These are phyloP conservation scores for Ctenomys sociabilis DNA, from an alignment of 2,113 vertebrate species.

Conservation along the genomic window DNA sequence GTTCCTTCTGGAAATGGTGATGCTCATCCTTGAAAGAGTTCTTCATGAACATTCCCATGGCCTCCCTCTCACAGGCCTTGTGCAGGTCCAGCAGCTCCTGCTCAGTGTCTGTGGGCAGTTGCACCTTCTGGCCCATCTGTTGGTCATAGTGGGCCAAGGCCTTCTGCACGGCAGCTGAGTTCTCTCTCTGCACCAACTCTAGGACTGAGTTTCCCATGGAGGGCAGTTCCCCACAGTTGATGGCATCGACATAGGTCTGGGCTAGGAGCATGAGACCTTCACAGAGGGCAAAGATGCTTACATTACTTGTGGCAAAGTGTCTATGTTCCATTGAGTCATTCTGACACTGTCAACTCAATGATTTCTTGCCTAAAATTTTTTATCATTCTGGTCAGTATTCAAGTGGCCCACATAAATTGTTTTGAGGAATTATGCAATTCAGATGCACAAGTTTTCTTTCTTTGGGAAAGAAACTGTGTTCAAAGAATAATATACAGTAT, in stretches of 20 bases:
- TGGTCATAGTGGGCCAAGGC: constrained; percentile 75
- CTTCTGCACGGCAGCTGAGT: constrained; percentile 73
- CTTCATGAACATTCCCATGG: constrained; percentile 77
- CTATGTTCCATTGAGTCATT: neutral
- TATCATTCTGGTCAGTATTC: neutral
- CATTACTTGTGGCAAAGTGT: neutral
- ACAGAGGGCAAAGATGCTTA: neutral
- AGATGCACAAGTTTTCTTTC: neutral
- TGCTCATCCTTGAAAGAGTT: constrained; percentile 75
- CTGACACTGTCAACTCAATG: neutral
- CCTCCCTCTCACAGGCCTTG: constrained; percentile 33
- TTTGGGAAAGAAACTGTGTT: neutral
- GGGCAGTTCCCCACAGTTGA: constrained; percentile 78
- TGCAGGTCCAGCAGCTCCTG: constrained; percentile 78
- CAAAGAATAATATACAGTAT: neutral
- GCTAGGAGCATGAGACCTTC: constrained; percentile 71
- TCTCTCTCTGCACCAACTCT: constrained; percentile 77
- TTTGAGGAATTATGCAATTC: neutral
- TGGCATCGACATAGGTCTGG: constrained; percentile 52
- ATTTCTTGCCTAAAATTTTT: neutral
- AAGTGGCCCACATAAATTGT: neutral
- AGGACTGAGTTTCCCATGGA: constrained; percentile 80
- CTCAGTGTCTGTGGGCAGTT: constrained; percentile 69
- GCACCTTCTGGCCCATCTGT: constrained; percentile 72
- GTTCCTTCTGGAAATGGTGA: constrained; percentile 42